These are phyloP conservation scores for Haemorhous mexicanus DNA, from an alignment of 2,113 vertebrate species.

Conservation along the genomic window DNA sequence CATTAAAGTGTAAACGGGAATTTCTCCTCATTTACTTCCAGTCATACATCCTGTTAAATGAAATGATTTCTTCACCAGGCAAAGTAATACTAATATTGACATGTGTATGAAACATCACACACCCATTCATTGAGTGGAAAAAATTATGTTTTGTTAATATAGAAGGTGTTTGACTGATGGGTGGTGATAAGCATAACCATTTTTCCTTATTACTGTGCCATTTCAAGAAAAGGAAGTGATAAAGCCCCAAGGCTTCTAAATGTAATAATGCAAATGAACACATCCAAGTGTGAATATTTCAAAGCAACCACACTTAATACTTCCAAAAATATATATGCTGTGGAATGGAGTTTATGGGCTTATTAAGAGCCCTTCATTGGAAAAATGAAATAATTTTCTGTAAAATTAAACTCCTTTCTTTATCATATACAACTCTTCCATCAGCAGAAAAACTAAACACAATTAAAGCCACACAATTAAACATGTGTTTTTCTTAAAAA, in stretches of 20 bases:
- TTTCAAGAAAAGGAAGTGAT: constrained; percentile 74
- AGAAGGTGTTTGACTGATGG: constrained; percentile 71
- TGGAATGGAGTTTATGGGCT: neutral
- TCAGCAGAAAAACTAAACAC: neutral
- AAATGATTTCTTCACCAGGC: constrained; percentile 60
- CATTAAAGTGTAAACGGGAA: constrained; percentile 65
- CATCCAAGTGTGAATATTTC: constrained; percentile 57
- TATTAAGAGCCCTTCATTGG: neutral
- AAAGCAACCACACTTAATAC: constrained; percentile 36
- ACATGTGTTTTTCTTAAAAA: neutral
- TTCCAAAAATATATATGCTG: constrained; percentile 1
- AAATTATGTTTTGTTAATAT: constrained; percentile 71
- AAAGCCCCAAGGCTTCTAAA: constrained; percentile 73
- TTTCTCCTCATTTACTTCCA: constrained; percentile 60
- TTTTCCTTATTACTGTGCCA: constrained; percentile 73
- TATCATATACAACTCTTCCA: neutral
- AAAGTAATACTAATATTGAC: constrained; percentile 66
- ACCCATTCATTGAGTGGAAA: constrained; percentile 58
- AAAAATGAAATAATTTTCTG: neutral
- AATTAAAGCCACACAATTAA: neutral
- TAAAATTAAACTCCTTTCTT: neutral
- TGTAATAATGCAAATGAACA: constrained; percentile 67
- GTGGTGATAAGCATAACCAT: constrained; percentile 71
- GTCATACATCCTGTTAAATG: constrained; percentile 60
- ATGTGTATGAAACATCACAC: constrained; percentile 60